Conservation (phyloP, 2,888 invertebrate species). For the Amphipoea lucens region DNA sequence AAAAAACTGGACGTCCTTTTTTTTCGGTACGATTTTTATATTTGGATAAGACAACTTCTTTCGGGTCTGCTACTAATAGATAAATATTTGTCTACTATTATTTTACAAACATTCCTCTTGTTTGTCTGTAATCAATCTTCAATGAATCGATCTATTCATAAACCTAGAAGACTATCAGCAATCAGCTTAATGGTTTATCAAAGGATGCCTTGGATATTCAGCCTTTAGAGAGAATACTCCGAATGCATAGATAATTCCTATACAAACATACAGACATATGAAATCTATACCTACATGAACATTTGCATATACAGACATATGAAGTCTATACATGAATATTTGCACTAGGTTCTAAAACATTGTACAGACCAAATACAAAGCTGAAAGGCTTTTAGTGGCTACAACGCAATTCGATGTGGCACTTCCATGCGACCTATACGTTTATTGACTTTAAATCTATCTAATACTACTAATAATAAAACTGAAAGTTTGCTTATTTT, state of each 20-base stretch:
- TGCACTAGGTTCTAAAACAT: not conserved
- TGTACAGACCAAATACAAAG: not conserved
- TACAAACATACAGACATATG: not conserved
- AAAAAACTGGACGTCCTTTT: not conserved
- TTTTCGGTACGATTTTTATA: not conserved
- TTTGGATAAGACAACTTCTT: not conserved
- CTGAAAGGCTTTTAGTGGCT: not conserved
- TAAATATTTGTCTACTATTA: not conserved
- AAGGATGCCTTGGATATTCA: not conserved
- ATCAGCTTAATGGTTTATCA: not conserved
- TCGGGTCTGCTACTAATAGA: not conserved
- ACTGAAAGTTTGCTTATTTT: too few relatives aligned
- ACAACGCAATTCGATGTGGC: not conserved
- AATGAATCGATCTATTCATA: not conserved
- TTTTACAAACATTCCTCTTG: not conserved
- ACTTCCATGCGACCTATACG: not conserved
- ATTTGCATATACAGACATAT: not conserved
- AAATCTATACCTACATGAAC: not conserved
- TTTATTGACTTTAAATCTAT: not conserved
- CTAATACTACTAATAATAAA: too few relatives aligned
- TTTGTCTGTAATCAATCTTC: not conserved
- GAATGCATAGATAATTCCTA: not conserved
- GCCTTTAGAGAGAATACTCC: not conserved
- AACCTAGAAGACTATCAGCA: not conserved
- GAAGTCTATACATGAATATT: not conserved